Evolutionary conservation across 2,797 vertebrate species (phyloP).

Genomic region (Taeniopygia guttata): DNA sequence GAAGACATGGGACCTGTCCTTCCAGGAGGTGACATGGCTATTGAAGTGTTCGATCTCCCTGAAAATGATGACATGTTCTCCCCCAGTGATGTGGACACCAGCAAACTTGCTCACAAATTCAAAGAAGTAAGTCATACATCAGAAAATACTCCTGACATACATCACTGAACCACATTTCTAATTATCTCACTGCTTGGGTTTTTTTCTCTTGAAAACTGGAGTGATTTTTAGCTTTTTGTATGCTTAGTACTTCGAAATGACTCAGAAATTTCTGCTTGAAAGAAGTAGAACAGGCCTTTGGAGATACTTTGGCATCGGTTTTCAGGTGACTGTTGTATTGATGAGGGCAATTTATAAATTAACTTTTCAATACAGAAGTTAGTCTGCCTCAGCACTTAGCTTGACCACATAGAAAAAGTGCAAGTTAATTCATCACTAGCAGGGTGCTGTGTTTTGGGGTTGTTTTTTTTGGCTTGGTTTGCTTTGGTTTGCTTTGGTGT

Average conservation of each 20-base stretch:
- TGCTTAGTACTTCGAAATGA: not conserved
- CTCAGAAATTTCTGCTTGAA: not conserved
- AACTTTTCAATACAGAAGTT: not conserved
- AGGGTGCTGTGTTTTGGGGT: not conserved
- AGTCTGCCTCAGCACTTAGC: not conserved
- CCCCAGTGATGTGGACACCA: slow-evolving; percentile 89
- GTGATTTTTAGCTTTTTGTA: not conserved
- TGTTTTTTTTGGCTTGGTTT: not conserved
- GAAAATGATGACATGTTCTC: slow-evolving; percentile 94
- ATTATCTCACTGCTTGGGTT: not conserved
- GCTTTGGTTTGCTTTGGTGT: not conserved
- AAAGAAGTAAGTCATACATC: slow-evolving; percentile 83
- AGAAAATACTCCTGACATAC: not conserved
- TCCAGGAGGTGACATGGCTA: slow-evolving; percentile 85
- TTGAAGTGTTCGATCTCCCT: slow-evolving; percentile 96
- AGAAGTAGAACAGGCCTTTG: not conserved
- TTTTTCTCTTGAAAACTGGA: not conserved
- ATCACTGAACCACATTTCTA: not conserved
- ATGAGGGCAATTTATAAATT: not conserved
- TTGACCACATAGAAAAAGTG: not conserved
- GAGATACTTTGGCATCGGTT: not conserved
- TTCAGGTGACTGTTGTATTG: not conserved
- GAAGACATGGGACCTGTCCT: slow-evolving; percentile 80
- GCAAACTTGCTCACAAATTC: slow-evolving; percentile 96
- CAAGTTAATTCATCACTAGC: not conserved